Evolutionary conservation across 2,888 invertebrate species (phyloP), one percentile per base, ranked within the genome.

Genomic region (Bombylius discolor): DNA sequence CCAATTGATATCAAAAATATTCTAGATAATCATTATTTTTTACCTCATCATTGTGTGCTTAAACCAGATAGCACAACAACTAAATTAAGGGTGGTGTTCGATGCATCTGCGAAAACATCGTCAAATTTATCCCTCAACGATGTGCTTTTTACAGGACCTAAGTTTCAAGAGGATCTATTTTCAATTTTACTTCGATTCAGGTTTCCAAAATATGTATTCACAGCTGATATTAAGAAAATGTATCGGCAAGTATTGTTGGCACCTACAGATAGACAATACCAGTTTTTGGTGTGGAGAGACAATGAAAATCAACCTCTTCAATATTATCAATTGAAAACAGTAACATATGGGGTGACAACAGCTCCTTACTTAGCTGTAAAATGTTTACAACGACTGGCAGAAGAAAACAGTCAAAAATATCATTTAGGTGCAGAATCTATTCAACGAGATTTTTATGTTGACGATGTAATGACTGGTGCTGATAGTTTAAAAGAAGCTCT

Each of bases 61-160:
- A 49, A 47, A 49, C 52, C 33, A 13, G 42, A 53, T 36, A 54
- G 56, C 47, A 49, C 42, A 12, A 55, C 56, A 31, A 58, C 57
- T 36, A 56, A 56, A 36, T 42, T 53, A 23, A 39, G 39, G n/a
- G n/a, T n/a, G n/a, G n/a, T n/a, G n/a, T n/a, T n/a, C n/a, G n/a
- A n/a, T n/a, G n/a, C n/a, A n/a, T 7, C 4, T 39, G 39, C n/a
- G 52, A 12, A 55, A 55, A 53, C 53, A 42, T 42, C 50, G 39
- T 49, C 56, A 11, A 59, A 60, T n/a, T 12, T 60, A 5, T 62
- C 62, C n/a, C 46, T 65, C 31, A 39, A 61, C 12, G 55, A 58
- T 36, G 47, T 56, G 5, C 51, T 58, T 23, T 51, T 52, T 14
- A 12, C 51, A 8, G 59, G 60, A 12, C 59, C 60, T 47, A 56